Percentiles rank a stretch among this genome's conserved stretches.
phyloP scores from a whole-genome alignment of 1,140 invertebrate genomes.

The Drosophila biarmipes region DNA sequence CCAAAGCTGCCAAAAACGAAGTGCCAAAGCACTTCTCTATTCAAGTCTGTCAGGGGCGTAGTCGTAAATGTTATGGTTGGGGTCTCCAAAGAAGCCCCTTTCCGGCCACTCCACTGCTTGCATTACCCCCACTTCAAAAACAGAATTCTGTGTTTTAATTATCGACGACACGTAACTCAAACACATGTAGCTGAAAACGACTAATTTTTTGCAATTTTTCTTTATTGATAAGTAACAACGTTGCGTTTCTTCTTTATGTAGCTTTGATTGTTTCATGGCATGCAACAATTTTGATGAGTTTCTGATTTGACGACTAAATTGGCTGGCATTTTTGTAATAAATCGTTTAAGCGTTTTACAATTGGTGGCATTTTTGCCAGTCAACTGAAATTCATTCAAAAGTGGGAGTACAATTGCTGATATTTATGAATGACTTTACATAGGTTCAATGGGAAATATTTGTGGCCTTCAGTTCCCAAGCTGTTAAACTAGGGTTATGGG shows the following conservation, averaged over 20 bases:
- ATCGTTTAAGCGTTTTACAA: slow-evolving; percentile 55
- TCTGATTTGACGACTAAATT: slow-evolving; percentile 53
- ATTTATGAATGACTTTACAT: slow-evolving; percentile 13
- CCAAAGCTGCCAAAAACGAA: slow-evolving; percentile 3
- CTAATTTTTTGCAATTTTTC: slow-evolving; percentile 28
- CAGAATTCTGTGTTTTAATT: slow-evolving; percentile 58
- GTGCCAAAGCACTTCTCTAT: neutral
- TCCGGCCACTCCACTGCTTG: neutral
- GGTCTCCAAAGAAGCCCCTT: slow-evolving; percentile 1
- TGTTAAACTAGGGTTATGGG: slow-evolving; percentile 2
- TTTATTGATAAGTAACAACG: slow-evolving; percentile 20
- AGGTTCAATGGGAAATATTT: neutral
- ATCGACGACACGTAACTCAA: slow-evolving; percentile 50
- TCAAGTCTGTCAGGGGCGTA: neutral
- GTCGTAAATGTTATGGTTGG: slow-evolving; percentile 5
- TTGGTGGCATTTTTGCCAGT: slow-evolving; percentile 54
- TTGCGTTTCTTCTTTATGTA: slow-evolving; percentile 27
- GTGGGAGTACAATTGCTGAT: neutral
- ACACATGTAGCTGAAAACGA: slow-evolving; percentile 5
- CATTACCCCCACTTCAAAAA: slow-evolving; percentile 1
- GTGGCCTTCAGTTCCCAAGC: neutral
- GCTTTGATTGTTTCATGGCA: slow-evolving; percentile 29
- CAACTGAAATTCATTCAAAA: slow-evolving; percentile 22
- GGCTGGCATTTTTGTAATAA: slow-evolving; percentile 59
- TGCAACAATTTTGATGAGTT: slow-evolving; percentile 65